Base-by-base conservation (phyloP, 2,888 invertebrate genomes). In the Diachrysia chrysitis region DNA sequence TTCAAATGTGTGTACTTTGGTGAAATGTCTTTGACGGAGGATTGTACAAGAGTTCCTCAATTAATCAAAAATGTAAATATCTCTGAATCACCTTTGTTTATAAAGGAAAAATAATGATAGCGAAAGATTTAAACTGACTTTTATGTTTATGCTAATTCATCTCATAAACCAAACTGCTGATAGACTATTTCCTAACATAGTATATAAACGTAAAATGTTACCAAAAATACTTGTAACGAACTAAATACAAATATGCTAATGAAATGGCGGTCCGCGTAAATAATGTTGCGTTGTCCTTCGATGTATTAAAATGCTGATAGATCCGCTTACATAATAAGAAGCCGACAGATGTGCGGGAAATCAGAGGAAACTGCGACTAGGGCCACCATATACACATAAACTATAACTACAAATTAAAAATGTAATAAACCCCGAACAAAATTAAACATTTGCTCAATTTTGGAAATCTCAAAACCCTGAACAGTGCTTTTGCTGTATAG, bases 301-400 rank as follows among this genome's bases (percentile, higher is more conserved):
- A 19, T 19, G 16, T 66, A 63, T 69, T 65, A 14, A 69, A 59
- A 73, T 65, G 16, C 56, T 59, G 21, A 65, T 59, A 46, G 17
- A 65, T 73, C 25, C 59, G 59, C 14, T 69, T 65, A 62, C 10
- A 21, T 63, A 73, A 68, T 68, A 25, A 21, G 25, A n/a, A 25
- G 12, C 53, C n/a, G n/a, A 63, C 16, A 64, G 19, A 64, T 58
- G 42, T 54, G n/a, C 37, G 17, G 53, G 48, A 73, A 72, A 64
- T 53, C 23, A 19, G 12, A 48, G 46, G 55, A 63, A 62, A 62
- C 46, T 58, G 23, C 29, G 16, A 17, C 2, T 65, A 56, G 46
- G 35, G 51, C 0, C 21, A 48, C 66, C 55, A 62, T 29, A 29
- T 7, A 9, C 9, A 29, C 4, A 4, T 5, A 7, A 29, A 29